Percentiles rank a stretch among this genome's conserved stretches.
Conservation (phyloP, 2,888 invertebrate species). For the Scaptomyza caliginosa region DNA sequence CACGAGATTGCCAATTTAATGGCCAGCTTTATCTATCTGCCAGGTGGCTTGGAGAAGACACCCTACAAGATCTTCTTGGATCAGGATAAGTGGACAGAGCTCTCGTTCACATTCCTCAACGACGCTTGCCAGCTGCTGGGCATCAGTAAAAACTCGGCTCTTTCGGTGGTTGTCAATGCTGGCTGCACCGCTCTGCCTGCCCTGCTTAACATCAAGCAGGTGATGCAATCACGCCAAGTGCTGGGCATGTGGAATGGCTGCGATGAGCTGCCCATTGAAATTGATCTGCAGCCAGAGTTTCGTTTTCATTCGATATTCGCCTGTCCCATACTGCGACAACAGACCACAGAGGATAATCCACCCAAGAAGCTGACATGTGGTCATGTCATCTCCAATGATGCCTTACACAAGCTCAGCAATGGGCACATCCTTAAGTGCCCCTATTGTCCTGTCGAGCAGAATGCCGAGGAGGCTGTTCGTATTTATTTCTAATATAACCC, state of each 20-base stretch:
- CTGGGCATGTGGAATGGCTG: slow-evolving; percentile 97
- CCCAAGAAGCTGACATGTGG: slow-evolving; percentile 99
- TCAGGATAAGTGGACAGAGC: slow-evolving; percentile 90
- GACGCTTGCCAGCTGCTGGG: slow-evolving; percentile 97
- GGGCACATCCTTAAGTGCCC: slow-evolving; percentile 99
- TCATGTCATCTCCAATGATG: slow-evolving; percentile 98
- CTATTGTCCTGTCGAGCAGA: slow-evolving; percentile 98
- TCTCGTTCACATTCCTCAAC: slow-evolving; percentile 94
- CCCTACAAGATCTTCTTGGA: slow-evolving; percentile 91
- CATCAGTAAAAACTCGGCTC: slow-evolving; percentile 94
- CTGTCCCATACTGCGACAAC: slow-evolving; percentile 98
- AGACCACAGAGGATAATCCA: slow-evolving; percentile 97
- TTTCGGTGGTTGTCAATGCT: slow-evolving; percentile 96
- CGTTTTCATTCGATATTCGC: slow-evolving; percentile 99
- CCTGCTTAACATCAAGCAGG: slow-evolving; percentile 95
- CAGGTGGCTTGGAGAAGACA: slow-evolving; percentile 90
- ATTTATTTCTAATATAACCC: slow-evolving; percentile 91
- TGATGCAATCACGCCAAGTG: slow-evolving; percentile 94
- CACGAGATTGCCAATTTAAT: slow-evolving; percentile 93
- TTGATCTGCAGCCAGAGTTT: slow-evolving; percentile 95
- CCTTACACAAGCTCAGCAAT: slow-evolving; percentile 96
- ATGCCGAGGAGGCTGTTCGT: slow-evolving; percentile 94
- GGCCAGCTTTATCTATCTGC: slow-evolving; percentile 92
- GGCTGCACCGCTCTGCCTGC: slow-evolving; percentile 97
- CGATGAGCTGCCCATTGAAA: slow-evolving; percentile 98